Evolutionary conservation across 2,888 invertebrate species (phyloP).

Genomic region (Drosophila prostipennis): DNA sequence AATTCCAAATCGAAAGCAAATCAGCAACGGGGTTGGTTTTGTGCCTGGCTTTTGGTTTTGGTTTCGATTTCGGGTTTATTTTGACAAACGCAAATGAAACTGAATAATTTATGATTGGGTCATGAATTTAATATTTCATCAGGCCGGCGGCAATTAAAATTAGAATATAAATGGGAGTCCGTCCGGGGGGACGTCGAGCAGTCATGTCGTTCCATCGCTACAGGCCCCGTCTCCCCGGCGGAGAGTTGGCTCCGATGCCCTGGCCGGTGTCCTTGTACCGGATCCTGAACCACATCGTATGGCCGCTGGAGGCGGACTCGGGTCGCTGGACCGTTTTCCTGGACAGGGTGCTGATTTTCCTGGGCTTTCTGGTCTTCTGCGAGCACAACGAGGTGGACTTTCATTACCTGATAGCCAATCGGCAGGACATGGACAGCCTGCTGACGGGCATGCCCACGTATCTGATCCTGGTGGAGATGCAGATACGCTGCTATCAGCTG

Average conservation of each 20-base stretch:
- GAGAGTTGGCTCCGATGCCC: constrained; percentile 53
- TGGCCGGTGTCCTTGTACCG: constrained; percentile 68
- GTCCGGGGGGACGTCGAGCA: neutral
- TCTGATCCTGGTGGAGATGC: constrained; percentile 65
- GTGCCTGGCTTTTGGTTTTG: constrained; percentile 20
- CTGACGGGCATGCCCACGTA: constrained; percentile 73
- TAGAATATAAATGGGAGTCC: constrained; percentile 39
- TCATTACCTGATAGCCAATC: constrained; percentile 60
- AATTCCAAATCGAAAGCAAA: constrained; percentile 11
- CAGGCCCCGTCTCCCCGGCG: constrained; percentile 62
- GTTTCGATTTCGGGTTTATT: constrained; percentile 40
- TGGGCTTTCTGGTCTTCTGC: constrained; percentile 58
- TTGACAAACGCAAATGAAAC: constrained; percentile 41
- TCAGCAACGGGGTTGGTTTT: constrained; percentile 7
- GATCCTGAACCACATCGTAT: constrained; percentile 59
- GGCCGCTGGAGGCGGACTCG: constrained; percentile 73
- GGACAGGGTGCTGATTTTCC: constrained; percentile 51
- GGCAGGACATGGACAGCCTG: constrained; percentile 65
- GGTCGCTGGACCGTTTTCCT: constrained; percentile 25
- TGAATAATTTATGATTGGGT: constrained; percentile 37
- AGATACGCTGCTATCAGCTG: constrained; percentile 68
- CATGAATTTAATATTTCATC: constrained; percentile 46
- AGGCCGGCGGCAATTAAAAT: constrained; percentile 44
- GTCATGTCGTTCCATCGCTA: constrained; percentile 59
- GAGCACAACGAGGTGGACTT: constrained; percentile 69